phyloP scores from a whole-genome alignment of 2,888 invertebrate genomes.

The Drosophila mimica region DNA sequence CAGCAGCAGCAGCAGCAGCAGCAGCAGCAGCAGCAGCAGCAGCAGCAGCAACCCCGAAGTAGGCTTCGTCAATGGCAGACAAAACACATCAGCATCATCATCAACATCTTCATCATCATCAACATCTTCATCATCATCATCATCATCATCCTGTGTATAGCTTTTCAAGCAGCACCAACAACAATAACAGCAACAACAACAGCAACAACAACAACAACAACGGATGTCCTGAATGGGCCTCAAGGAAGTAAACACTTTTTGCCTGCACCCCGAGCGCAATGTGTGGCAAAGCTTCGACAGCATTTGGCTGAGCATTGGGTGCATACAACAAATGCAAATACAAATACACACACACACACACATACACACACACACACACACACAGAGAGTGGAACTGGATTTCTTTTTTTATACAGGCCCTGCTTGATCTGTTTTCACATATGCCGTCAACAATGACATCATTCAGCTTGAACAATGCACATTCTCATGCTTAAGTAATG shows the following conservation, averaged over 20 bases:
- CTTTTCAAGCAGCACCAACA: constrained; percentile 32
- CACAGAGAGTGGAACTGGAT: background rate
- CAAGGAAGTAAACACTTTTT: constrained; percentile 77
- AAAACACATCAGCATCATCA: constrained; percentile 20
- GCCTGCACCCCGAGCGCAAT: constrained; percentile 48
- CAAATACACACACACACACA: constrained; percentile 19
- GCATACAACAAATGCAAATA: constrained; percentile 47
- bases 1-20: constrained; percentile 5
- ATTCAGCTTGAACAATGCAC: constrained; percentile 30
- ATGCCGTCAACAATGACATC: constrained; percentile 40
- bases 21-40: constrained; percentile 6
- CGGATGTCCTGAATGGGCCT: constrained; percentile 75
- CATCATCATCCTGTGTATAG: constrained; percentile 46
- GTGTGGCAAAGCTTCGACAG: constrained; percentile 50
- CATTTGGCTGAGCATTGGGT: constrained; percentile 44
- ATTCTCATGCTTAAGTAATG: constrained; percentile 26
- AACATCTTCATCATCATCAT: constrained; percentile 8
- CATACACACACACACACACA: background rate
- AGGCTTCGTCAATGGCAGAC: constrained; percentile 33
- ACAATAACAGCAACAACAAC: constrained; percentile 28
- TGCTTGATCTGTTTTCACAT: constrained; percentile 36
- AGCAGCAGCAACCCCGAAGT: constrained; percentile 43
- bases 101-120: constrained; percentile 20
- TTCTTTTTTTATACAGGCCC: background rate
- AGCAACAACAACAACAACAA: constrained; percentile 30